These are phyloP conservation scores for Caenorhabditis wallacei DNA, from an alignment of 2,888 invertebrate species.

Conservation along the genomic window DNA sequence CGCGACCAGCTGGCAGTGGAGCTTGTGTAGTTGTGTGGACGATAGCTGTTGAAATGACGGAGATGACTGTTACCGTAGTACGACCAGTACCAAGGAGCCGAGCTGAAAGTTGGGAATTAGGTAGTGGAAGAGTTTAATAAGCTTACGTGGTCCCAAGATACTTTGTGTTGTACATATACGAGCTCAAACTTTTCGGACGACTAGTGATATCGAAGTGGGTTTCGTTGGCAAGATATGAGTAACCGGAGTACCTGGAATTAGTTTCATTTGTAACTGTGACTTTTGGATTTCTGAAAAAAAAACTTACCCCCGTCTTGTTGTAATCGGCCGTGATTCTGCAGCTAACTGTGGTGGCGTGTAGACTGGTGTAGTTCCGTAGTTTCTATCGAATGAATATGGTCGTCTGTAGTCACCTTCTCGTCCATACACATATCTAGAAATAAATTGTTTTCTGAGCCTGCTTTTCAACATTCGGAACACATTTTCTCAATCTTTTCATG, in stretches of 20 bases:
- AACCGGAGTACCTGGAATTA: conserved; percentile 76
- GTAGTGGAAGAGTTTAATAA: neutral
- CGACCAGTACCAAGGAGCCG: conserved; percentile 79
- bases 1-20: conserved; percentile 70
- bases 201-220: conserved; percentile 79
- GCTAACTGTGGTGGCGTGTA: conserved; percentile 81
- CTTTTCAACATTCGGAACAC: neutral
- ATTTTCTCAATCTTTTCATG: neutral
- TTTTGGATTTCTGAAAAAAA: too few relatives aligned
- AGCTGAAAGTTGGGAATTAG: conserved; percentile 43
- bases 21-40: conserved; percentile 76
- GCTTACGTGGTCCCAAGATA: conserved; percentile 67
- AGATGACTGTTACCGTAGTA: conserved; percentile 74
- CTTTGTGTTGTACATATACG: conserved; percentile 66
- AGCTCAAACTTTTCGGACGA: conserved; percentile 74
- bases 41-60: conserved; percentile 82
- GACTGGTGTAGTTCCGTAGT: conserved; percentile 65
- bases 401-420: conserved; percentile 79
- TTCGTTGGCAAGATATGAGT: conserved; percentile 77
- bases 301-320: conserved; percentile 75
- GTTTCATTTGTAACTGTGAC: neutral
- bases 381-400: conserved; percentile 80
- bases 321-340: conserved; percentile 72
- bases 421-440: conserved; percentile 81
- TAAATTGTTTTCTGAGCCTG: too few relatives aligned